Evolutionary conservation across 1,140 invertebrate genomes (phyloP).

Genomic region (Drosophila busckii): DNA sequence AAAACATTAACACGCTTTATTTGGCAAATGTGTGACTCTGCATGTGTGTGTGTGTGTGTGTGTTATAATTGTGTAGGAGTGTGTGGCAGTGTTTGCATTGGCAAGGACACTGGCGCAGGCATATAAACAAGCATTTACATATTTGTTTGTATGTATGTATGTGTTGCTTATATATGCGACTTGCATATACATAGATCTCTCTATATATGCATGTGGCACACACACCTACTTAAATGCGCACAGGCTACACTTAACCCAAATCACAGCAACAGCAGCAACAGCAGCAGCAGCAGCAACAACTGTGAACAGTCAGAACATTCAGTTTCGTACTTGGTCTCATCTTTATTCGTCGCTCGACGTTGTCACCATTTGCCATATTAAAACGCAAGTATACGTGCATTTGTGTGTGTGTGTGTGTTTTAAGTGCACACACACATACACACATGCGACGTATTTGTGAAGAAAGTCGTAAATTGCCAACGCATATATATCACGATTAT

Average conservation of each 20-base stretch:
- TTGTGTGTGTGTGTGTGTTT: constrained; percentile 18
- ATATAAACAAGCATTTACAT: too few species aligned
- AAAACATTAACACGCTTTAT: constrained; percentile 74
- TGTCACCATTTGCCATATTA: constrained; percentile 61
- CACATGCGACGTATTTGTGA: constrained; percentile 16
- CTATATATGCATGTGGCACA: constrained; percentile 4
- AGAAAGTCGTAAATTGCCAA: constrained; percentile 65
- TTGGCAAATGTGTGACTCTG: constrained; percentile 68
- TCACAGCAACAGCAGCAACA: constrained; percentile 43
- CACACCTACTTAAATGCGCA: constrained; percentile 68
- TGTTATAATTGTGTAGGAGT: neutral
- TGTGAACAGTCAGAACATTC: constrained; percentile 47
- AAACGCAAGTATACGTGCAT: constrained; percentile 29
- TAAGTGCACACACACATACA: constrained; percentile 32
- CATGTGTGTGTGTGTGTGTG: constrained; percentile 1
- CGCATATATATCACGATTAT: constrained; percentile 72
- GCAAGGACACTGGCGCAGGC: constrained; percentile 9
- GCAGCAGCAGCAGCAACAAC: constrained; percentile 15
- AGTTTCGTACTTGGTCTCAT: constrained; percentile 2
- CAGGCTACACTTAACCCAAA: constrained; percentile 75
- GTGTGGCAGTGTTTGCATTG: neutral
- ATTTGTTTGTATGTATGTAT: neutral
- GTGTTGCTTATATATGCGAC: constrained; percentile 20
- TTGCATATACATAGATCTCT: constrained; percentile 1
- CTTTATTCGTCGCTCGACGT: constrained; percentile 22